A percentile compares a stretch with the other conserved stretches of the same genome.
phyloP scores from a whole-genome alignment of 2,797 vertebrate genomes.

The Melopsittacus undulatus region DNA sequence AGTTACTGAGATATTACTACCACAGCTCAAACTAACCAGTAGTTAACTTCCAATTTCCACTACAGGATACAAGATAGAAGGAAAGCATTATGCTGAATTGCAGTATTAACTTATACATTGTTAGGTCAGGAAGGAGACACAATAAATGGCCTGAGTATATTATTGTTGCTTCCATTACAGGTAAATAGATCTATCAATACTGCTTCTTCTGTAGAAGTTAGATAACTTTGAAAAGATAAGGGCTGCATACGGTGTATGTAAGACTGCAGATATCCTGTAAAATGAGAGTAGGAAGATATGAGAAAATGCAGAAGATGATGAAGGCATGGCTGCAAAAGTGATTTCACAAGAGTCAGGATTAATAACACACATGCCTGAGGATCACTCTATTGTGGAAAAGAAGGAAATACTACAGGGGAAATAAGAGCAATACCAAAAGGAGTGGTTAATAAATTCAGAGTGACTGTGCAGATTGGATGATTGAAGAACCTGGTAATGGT shows the following conservation, averaged over 20 bases:
- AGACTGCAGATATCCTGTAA: not conserved
- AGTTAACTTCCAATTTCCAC: not conserved
- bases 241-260: not conserved
- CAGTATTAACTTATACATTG: not conserved
- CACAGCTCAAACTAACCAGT: not conserved
- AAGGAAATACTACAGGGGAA: not conserved
- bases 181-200: not conserved
- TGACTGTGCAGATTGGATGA: constrained; percentile 44
- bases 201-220: not conserved
- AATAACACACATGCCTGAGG: not conserved
- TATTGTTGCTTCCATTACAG: not conserved
- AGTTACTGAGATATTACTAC: not conserved
- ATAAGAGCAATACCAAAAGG: constrained; percentile 20
- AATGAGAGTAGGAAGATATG: not conserved
- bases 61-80: not conserved
- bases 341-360: not conserved
- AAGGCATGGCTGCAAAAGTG: not conserved
- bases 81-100: not conserved
- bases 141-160: not conserved
- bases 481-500: constrained; percentile 34
- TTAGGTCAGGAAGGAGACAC: not conserved
- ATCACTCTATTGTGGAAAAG: not conserved
- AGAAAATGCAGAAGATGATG: not conserved
- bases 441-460: constrained; percentile 32
- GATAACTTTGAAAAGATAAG: not conserved